Evolutionary conservation across 2,888 invertebrate species (phyloP), one percentile per base, ranked within the genome.

Genomic region (Leptinotarsa rubiginosa): DNA sequence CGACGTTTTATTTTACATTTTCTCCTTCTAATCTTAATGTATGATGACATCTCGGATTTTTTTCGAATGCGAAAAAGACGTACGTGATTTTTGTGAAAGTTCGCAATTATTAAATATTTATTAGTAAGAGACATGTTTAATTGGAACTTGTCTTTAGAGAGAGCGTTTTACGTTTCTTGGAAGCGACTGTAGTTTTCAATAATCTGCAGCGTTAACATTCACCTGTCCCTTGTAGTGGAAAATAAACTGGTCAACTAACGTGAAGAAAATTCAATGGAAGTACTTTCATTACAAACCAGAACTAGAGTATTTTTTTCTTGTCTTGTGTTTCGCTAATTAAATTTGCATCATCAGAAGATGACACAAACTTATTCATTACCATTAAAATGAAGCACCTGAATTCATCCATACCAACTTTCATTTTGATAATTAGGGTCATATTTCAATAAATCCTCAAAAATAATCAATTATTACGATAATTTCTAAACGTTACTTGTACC

Each of bases 31-130:
- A 79, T 78, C 78, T 77, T 77, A 75, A 78, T 75, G 76, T 78
- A 77, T 69, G 77, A 72, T 77, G 78, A 77, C 78, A 77, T 79
- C 75, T 79, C 49, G 72, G 25, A 69, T 73, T 78, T 75, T 31
- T 77, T 73, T 75, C 76, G 74, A 74, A 72, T 66, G 71, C 62
- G 73, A 65, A 68, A 74, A 56, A 75, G 76, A 75, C 72, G 73
- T 71, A 67, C 77, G 69, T 64, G 73, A 80, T 77, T 79, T 78
- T 79, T 78, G 80, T 81, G 80, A 81, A 81, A 81, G 80, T 80
- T 49, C 54, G 72, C 77, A 79, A 80, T 80, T 79, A 80, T 79
- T 79, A 77, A 74, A 77, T 80, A 77, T 78, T 78, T 77, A 78
- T 80, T 78, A 76, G 78, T 72, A 62, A 72, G 70, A 75, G 76